Base-by-base conservation (phyloP, 2,113 vertebrate genomes). In the Hepsetus odoe region DNA sequence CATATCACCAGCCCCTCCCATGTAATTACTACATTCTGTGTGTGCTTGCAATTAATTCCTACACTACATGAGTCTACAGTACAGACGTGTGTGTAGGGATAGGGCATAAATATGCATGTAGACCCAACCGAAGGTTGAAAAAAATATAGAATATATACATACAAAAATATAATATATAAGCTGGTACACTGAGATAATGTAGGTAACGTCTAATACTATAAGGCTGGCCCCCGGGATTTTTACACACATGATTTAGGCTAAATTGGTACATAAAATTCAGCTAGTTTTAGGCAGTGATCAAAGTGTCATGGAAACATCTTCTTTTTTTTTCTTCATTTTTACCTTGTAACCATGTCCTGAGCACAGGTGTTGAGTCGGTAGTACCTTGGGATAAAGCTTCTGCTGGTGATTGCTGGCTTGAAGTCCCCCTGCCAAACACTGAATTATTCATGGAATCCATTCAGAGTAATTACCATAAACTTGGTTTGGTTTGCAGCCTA, bases 1-100 rank as follows among this genome's bases (percentile, higher is more conserved):
- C 88, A 88, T 78, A 74, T 77, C 65, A 11, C 28, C 62, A 81
- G 62, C 68, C 70, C 80, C 70, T 86, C 82, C 73, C 58, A 62
- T 35, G 77, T 83, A 90, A 91, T 91, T 86, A 86, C 83, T 80
- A 71, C 79, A 88, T 74, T 86, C 80, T 65, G 74, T 83, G 78
- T 73, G 80, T 64, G 49, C 72, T 58, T 71, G 58, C 82, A 84
- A 90, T 87, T 87, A 80, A 86, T 88, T 89, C 70, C 79, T 76
- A 80, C 64, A 83, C 85, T 87, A 82, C 82, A 76, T 42, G 35
- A 72, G 69, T 75, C 74, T 83, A 82, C 72, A 83, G 53, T 59
- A 81, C 81, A 82, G 72, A 86, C 72, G 79, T 81, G 65, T 49
- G 72, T 56, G 86, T 66, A 80, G 59, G 68, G 74, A 79, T 30